Conservation (phyloP, 1,140 invertebrate genomes). For the Lutraria rhynchaena region DNA sequence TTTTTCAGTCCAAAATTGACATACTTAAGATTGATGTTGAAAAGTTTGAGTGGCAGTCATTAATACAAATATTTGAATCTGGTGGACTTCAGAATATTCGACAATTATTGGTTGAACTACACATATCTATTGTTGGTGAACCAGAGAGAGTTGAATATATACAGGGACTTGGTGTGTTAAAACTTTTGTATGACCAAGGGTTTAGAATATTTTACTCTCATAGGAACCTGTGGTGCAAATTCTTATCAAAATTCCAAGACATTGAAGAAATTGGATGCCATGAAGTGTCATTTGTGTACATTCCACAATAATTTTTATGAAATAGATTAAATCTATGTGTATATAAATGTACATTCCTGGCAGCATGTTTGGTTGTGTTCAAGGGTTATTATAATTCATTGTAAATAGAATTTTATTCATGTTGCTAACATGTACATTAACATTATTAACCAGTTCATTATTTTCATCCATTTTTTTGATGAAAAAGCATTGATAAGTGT, state of each 20-base stretch:
- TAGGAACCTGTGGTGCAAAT: slow-evolving; percentile 57
- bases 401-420: too few relatives aligned
- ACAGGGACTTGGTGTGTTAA: slow-evolving; percentile 40
- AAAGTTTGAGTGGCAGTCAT: slow-evolving; percentile 55
- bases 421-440: too few relatives aligned
- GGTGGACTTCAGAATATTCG: slow-evolving; percentile 40
- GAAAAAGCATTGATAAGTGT: too few relatives aligned
- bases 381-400: too few relatives aligned
- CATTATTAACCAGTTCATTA: too few relatives aligned
- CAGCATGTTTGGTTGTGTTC: too few relatives aligned
- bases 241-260: slow-evolving; percentile 25
- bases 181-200: slow-evolving; percentile 50
- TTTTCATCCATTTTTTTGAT: too few relatives aligned
- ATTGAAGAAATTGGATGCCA: slow-evolving; percentile 57
- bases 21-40: slow-evolving; percentile 59
- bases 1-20: slow-evolving; percentile 50
- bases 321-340: too few relatives aligned
- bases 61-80: slow-evolving; percentile 44
- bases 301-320: slow-evolving; percentile 38
- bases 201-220: slow-evolving; percentile 53
- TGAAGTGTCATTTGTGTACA: slow-evolving; percentile 53
- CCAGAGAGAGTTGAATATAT: slow-evolving; percentile 42
- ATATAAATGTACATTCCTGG: too few relatives aligned
- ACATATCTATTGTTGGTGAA: slow-evolving; percentile 39
- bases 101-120: slow-evolving; percentile 49